A percentile compares a stretch with the other conserved stretches of the same genome.
Conservation (phyloP, 1,140 invertebrate genomes). For the Sitobion miscanthi region DNA sequence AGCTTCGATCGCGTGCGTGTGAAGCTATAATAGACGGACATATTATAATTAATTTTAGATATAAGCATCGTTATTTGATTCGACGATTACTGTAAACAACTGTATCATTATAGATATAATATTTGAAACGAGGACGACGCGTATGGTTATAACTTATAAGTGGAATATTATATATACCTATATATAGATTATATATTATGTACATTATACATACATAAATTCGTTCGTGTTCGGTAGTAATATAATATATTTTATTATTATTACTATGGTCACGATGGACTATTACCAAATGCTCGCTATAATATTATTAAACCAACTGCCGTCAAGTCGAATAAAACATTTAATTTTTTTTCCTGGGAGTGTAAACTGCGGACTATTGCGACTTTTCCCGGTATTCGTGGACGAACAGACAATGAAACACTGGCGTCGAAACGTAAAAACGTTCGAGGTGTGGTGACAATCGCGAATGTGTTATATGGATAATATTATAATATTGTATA, state of each 20-base stretch:
- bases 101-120: background rate
- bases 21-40: background rate
- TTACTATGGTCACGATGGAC: background rate
- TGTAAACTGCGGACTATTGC: background rate
- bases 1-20: background rate
- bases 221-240: background rate
- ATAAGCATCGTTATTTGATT: slow-evolving; percentile 4
- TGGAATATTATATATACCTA: background rate
- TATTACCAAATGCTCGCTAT: background rate
- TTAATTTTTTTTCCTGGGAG: background rate
- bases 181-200: background rate
- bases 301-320: background rate
- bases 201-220: background rate
- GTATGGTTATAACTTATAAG: background rate
- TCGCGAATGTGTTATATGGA: background rate
- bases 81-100: background rate
- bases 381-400: background rate
- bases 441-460: slow-evolving; percentile 21
- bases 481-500: background rate
- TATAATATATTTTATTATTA: background rate
- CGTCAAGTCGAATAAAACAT: background rate
- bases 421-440: background rate
- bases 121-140: background rate
- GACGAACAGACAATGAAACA: background rate
- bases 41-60: slow-evolving; percentile 36